Conservation (phyloP, 2,113 vertebrate species). For the Odontophorus gujanensis region DNA sequence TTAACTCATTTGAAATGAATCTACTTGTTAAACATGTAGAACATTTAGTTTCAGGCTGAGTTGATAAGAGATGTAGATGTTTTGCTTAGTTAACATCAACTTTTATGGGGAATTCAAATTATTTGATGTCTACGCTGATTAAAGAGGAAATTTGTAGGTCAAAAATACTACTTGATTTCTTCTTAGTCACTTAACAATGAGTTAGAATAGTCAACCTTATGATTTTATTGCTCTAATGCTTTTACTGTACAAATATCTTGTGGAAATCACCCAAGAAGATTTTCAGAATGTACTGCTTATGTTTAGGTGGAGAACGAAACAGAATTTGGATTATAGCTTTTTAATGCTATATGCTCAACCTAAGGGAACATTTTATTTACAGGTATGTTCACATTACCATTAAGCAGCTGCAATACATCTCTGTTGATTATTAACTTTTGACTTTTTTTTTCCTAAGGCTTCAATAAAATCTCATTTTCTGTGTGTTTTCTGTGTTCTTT, state of each 20-base stretch:
- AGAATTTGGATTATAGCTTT: constrained; percentile 92
- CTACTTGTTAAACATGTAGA: background rate
- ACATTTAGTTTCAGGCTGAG: background rate
- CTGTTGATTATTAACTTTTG: background rate
- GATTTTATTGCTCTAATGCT: background rate
- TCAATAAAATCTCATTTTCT: background rate
- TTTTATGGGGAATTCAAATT: background rate
- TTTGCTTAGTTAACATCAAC: background rate
- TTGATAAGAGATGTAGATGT: background rate
- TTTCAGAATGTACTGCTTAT: constrained; percentile 63
- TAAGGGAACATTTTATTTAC: constrained; percentile 90
- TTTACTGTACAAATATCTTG: background rate
- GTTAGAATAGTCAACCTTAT: background rate
- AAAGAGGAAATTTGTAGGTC: background rate
- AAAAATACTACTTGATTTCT: background rate
- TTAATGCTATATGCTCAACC: constrained; percentile 92
- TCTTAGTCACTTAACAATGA: background rate
- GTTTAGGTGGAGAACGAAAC: constrained; percentile 89
- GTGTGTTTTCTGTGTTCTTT: background rate
- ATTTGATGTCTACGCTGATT: background rate
- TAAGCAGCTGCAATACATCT: constrained; percentile 7
- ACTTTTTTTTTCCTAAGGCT: background rate
- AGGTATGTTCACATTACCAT: constrained; percentile 79
- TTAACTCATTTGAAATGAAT: background rate
- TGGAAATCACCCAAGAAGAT: background rate